phyloP scores from a whole-genome alignment of 2,797 vertebrate species.

The Prionace glauca region DNA sequence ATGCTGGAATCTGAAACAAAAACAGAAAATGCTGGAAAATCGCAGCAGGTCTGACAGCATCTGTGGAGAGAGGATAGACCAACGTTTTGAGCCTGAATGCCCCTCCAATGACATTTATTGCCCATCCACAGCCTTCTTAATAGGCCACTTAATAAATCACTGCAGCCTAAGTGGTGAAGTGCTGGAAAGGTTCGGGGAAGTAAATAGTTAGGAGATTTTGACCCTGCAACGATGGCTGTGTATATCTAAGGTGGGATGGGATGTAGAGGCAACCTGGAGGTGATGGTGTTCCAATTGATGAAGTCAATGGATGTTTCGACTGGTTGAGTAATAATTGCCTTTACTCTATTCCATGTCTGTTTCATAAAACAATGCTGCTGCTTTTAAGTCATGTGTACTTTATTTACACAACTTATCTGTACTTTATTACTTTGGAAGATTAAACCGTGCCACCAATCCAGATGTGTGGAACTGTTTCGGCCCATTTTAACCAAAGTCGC shows the following conservation, averaged over 20 bases:
- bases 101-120: background rate
- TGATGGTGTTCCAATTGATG: background rate
- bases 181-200: background rate
- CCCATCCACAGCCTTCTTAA: background rate
- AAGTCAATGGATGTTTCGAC: background rate
- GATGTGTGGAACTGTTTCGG: background rate
- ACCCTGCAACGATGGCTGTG: background rate
- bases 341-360: background rate
- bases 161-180: background rate
- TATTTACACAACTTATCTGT: background rate
- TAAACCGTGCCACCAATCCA: background rate
- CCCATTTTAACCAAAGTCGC: background rate
- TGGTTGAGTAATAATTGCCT: background rate
- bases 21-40: too few species aligned
- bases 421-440: background rate
- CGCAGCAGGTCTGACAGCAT: too few species aligned
- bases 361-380: background rate
- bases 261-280: background rate
- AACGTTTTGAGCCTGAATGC: too few species aligned
- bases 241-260: too few species aligned
- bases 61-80: too few species aligned
- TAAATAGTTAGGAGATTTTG: background rate
- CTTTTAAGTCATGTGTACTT: background rate
- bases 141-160: background rate
- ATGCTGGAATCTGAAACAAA: too few species aligned